phyloP scores from a whole-genome alignment of 2,888 invertebrate species.

The Micoletzkya japonica region DNA sequence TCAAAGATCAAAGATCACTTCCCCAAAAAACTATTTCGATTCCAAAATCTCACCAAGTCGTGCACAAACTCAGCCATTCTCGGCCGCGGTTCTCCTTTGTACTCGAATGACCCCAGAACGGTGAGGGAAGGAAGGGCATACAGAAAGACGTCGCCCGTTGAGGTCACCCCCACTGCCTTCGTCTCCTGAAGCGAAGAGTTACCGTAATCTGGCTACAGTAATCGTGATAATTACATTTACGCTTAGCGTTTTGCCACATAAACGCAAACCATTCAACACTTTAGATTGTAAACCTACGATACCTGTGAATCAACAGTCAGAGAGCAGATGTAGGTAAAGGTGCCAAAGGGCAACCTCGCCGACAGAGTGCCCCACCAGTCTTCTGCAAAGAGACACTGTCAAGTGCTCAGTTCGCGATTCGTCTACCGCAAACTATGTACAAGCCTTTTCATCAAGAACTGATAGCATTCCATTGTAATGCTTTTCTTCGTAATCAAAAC shows the following conservation, averaged over 20 bases:
- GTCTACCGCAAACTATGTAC: neutral
- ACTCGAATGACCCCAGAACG: constrained; percentile 1
- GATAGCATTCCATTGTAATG: neutral
- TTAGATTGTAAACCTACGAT: neutral
- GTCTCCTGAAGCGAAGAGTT: neutral
- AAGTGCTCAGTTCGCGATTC: too few relatives aligned
- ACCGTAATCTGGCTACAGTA: neutral
- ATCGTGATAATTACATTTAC: too few relatives aligned
- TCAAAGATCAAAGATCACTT: constrained; percentile 26
- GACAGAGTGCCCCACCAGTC: constrained; percentile 20
- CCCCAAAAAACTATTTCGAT: neutral
- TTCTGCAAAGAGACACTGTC: neutral
- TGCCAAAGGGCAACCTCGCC: constrained; percentile 9
- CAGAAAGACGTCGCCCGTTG: constrained; percentile 28
- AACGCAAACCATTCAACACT: too few relatives aligned
- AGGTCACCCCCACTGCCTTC: constrained; percentile 5
- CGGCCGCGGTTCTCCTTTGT: neutral
- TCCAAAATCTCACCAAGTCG: neutral
- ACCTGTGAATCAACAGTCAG: constrained; percentile 12
- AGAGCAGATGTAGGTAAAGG: constrained; percentile 19
- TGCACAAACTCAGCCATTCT: constrained; percentile 23
- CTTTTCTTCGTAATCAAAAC: too few relatives aligned
- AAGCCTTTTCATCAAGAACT: neutral
- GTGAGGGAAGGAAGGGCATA: constrained; percentile 25
- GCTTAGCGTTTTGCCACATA: neutral